These are phyloP conservation scores for Oscheius onirici DNA, from an alignment of 2,888 invertebrate genomes.

Conservation along the genomic window DNA sequence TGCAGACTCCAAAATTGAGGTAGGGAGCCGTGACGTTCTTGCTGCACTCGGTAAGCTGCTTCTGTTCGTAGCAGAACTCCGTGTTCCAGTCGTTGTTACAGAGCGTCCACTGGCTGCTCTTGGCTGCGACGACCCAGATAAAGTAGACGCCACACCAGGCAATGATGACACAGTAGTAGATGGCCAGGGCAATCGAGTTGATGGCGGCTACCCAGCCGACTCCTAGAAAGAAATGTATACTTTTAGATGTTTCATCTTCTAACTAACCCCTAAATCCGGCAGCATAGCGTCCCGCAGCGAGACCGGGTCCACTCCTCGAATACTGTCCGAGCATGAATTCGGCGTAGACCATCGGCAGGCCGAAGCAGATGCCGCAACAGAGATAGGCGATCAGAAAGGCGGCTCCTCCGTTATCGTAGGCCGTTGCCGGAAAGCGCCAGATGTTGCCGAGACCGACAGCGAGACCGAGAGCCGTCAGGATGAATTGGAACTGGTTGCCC, in stretches of 20 bases:
- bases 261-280: constrained; percentile 19
- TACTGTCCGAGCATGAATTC: constrained; percentile 71
- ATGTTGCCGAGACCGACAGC: constrained; percentile 68
- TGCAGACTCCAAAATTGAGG: not conserved
- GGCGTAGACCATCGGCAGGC: constrained; percentile 71
- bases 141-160: constrained; percentile 89
- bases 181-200: constrained; percentile 92
- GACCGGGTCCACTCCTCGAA: constrained; percentile 11
- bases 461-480: constrained; percentile 62
- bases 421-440: constrained; percentile 54
- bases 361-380: constrained; percentile 70
- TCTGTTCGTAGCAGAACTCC: not conserved
- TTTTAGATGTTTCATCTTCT: not conserved
- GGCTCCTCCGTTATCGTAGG: constrained; percentile 64
- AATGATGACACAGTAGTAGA: constrained; percentile 94
- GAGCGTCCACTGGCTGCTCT: constrained; percentile 36
- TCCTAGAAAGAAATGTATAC: constrained; percentile 71
- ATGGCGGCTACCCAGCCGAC: constrained; percentile 92
- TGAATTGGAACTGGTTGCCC: constrained; percentile 58
- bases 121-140: constrained; percentile 29
- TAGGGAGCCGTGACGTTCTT: not conserved
- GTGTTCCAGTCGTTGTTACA: constrained; percentile 46
- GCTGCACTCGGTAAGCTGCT: not conserved
- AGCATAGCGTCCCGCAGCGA: constrained; percentile 18
- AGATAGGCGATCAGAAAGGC: constrained; percentile 72